Conservation (phyloP, 2,113 vertebrate genomes). For the Oreochromis aureus region DNA sequence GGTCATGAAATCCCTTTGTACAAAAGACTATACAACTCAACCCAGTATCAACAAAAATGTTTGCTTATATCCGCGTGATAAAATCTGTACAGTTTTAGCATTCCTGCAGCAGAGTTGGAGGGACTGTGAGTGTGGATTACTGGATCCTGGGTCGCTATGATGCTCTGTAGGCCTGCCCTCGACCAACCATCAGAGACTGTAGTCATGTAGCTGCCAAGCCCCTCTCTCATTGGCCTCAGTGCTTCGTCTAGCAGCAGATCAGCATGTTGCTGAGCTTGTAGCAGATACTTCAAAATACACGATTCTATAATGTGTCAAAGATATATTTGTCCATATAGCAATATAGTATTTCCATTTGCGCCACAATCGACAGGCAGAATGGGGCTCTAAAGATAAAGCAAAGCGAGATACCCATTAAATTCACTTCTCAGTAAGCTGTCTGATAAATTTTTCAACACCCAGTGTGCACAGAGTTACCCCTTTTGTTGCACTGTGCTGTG, state of each 20-base stretch:
- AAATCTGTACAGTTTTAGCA: slow-evolving; percentile 75
- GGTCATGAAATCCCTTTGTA: slow-evolving; percentile 75
- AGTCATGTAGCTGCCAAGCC: slow-evolving; percentile 70
- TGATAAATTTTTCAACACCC: slow-evolving; percentile 35
- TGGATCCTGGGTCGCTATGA: slow-evolving; percentile 29
- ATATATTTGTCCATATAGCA: slow-evolving; percentile 50
- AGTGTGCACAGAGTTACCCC: neutral
- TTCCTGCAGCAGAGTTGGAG: slow-evolving; percentile 59
- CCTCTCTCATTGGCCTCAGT: slow-evolving; percentile 69
- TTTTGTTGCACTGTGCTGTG: neutral
- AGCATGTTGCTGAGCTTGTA: slow-evolving; percentile 67
- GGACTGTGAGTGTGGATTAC: slow-evolving; percentile 44
- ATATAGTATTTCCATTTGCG: slow-evolving; percentile 49
- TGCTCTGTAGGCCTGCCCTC: slow-evolving; percentile 29
- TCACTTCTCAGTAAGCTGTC: slow-evolving; percentile 38
- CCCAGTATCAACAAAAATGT: slow-evolving; percentile 72
- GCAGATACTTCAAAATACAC: slow-evolving; percentile 69
- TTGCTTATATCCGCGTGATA: slow-evolving; percentile 56
- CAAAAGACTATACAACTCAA: slow-evolving; percentile 82
- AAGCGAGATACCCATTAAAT: slow-evolving; percentile 37
- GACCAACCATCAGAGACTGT: slow-evolving; percentile 42
- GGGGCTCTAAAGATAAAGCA: slow-evolving; percentile 39
- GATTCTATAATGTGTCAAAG: slow-evolving; percentile 51
- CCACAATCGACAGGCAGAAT: slow-evolving; percentile 27
- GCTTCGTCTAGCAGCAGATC: slow-evolving; percentile 77